phyloP scores from a whole-genome alignment of 2,113 vertebrate genomes.

The Daubentonia madagascariensis region DNA sequence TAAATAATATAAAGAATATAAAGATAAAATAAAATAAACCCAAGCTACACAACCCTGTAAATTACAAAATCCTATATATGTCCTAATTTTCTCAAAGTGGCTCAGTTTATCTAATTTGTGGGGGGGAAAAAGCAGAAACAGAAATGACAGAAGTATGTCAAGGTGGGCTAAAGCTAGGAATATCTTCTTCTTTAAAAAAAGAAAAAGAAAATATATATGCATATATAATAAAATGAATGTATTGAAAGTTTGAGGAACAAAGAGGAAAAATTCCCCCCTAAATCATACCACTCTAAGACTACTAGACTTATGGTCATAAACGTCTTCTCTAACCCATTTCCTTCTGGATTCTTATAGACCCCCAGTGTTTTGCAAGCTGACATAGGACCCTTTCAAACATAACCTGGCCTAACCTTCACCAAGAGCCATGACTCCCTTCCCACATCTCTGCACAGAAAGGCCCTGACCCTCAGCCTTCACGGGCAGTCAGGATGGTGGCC shows the following conservation, averaged over 20 bases:
- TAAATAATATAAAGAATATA: background rate
- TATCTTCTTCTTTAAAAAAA: background rate
- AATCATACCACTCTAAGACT: background rate
- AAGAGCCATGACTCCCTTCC: background rate
- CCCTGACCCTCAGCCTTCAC: background rate
- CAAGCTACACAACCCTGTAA: background rate
- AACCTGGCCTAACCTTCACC: background rate
- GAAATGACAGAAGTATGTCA: background rate
- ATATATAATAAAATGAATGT: background rate
- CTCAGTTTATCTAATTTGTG: background rate
- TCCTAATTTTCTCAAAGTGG: background rate
- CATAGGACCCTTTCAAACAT: background rate
- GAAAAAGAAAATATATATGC: background rate
- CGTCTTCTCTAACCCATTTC: background rate
- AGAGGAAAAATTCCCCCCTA: background rate
- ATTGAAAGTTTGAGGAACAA: background rate
- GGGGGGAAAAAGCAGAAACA: background rate
- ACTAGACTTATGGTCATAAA: background rate
- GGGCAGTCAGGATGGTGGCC: constrained; percentile 33
- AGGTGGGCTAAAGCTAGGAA: background rate
- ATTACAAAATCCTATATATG: background rate
- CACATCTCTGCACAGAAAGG: background rate
- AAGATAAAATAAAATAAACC: background rate
- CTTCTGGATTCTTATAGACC: background rate
- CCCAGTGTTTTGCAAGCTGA: background rate